phyloP scores from a whole-genome alignment of 2,888 invertebrate genomes.

The Artemia sinica region DNA sequence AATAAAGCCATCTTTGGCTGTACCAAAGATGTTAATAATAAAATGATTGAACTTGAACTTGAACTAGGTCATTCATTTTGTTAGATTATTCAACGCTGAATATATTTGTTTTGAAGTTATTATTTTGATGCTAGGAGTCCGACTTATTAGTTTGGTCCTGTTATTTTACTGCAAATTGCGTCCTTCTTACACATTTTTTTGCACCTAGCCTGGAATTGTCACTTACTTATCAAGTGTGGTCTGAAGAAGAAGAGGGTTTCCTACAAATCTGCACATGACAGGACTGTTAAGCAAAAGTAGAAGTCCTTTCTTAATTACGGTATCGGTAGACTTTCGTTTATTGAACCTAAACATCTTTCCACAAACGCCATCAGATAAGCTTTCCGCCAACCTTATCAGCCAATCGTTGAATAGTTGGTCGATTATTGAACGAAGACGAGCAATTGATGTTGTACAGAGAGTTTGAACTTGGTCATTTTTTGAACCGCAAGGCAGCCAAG shows the following conservation, averaged over 20 bases:
- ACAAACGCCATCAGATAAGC: background rate
- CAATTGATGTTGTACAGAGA: background rate
- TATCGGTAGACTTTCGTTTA: background rate
- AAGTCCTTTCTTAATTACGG: background rate
- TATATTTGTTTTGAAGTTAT: no score
- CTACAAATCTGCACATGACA: conserved; percentile 10
- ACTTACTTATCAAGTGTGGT: conserved; percentile 1
- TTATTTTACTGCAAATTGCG: no score
- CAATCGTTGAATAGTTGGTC: background rate
- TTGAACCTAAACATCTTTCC: background rate
- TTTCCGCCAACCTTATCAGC: background rate
- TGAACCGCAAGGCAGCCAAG: background rate
- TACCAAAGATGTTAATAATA: no score
- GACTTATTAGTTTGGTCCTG: no score
- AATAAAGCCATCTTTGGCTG: no score
- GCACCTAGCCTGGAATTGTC: background rate
- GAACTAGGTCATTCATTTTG: no score
- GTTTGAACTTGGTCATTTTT: background rate
- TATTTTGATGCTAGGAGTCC: no score
- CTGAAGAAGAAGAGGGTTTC: background rate
- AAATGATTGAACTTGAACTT: no score
- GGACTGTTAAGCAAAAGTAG: conserved; percentile 5
- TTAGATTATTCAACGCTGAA: no score
- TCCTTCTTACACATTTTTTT: no score
- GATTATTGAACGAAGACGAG: background rate